Base-by-base conservation (phyloP, 1,140 invertebrate genomes). In the Ericerus pela region DNA sequence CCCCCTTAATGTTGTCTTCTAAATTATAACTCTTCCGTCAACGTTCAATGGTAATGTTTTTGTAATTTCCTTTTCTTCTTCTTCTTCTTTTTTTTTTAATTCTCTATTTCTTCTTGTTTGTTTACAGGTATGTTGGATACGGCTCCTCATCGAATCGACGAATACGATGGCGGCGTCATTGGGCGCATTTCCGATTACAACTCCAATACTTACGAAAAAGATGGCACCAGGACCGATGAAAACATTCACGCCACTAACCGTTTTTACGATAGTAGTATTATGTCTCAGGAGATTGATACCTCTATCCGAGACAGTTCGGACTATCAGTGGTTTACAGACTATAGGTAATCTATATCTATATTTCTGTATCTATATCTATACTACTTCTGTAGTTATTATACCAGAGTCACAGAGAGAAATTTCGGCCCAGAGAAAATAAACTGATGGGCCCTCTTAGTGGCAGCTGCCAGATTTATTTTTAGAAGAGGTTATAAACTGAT, bases 251-350 rank as follows among this genome's bases (percentile, higher is more conserved):
- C 36, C 16, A 53, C 36, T 1, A 54, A 54, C n/a, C 47, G 11
- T 18, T 58, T 53, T 6, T 59, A 55, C 22, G 55, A 47, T 1
- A 59, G 58, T 20, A 59, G 55, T 53, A 36, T 51, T 26, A 43
- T 54, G n/a, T 59, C 58, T 6, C 58, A 59, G 43, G 58, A 59
- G 22, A 54, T 54, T 53, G 38, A 24, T 4, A 85, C 88, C 68
- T 87, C 87, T 69, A 81, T 86, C 66, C 85, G 87, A 69, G 85
- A 88, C 70, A 88, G 87, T 73, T 85, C 82, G 58, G 86, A 88
- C 64, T 88, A 88, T 67, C 84, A 88, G 69, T 88, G 86, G 85
- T 85, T 87, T 70, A 77, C 87, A 57, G 85, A 88, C 70, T 88
- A 86, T 67, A 85, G 84, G 82, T 85, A 65, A 77, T 73, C 61